Evolutionary conservation across 2,888 invertebrate species (phyloP).

Genomic region (Dynastes maya): DNA sequence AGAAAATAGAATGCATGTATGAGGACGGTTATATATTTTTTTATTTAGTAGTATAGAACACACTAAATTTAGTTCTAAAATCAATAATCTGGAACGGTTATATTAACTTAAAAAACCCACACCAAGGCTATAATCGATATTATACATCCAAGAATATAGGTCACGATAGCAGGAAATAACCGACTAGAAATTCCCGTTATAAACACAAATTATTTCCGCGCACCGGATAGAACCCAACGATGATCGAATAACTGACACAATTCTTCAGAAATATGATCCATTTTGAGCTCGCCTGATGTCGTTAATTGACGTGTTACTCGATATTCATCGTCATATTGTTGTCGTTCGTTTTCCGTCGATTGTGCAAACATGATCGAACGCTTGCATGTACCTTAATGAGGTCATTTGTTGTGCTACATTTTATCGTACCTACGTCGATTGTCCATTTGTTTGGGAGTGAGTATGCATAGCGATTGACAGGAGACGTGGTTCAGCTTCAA

Average conservation of each 20-base stretch:
- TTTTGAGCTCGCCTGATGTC: neutral
- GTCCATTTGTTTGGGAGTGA: no score
- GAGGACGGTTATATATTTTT: no score
- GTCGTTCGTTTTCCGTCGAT: neutral
- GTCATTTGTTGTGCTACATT: neutral
- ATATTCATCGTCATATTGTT: slow-evolving; percentile 8
- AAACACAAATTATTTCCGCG: neutral
- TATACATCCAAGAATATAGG: slow-evolving; percentile 10
- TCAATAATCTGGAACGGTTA: no score
- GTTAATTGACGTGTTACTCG: slow-evolving; percentile 12
- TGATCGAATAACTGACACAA: slow-evolving; percentile 1
- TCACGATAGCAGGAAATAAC: slow-evolving; percentile 15
- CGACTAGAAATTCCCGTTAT: slow-evolving; percentile 5
- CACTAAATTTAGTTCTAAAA: no score
- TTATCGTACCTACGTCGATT: no score
- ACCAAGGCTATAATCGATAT: no score
- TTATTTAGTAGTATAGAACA: no score
- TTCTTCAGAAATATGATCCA: slow-evolving; percentile 1
- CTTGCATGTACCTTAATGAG: neutral
- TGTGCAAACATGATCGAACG: slow-evolving; percentile 16
- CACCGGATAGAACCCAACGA: neutral
- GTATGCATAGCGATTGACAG: no score
- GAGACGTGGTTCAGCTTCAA: no score
- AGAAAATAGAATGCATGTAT: no score
- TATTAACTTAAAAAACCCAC: no score